A percentile compares a stretch with the other conserved stretches of the same genome.
phyloP scores from a whole-genome alignment of 2,888 invertebrate species.

The Loripinus fragilis region DNA sequence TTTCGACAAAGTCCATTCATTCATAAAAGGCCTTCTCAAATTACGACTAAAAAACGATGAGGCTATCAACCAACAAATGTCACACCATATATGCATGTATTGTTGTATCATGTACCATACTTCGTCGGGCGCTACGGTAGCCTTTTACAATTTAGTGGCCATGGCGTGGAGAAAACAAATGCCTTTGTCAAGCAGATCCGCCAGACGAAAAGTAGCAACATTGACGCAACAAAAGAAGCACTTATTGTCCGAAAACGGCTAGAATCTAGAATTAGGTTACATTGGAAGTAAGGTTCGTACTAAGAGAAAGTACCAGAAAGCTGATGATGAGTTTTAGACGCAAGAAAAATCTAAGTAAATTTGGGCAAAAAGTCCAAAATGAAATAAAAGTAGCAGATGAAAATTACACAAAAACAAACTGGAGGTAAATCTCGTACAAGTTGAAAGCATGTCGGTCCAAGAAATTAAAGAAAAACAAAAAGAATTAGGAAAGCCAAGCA shows the following conservation, averaged over 20 bases:
- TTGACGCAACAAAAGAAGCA: conserved; percentile 18
- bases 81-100: conserved; percentile 13
- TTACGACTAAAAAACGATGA: conserved; percentile 9
- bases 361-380: background rate
- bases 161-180: conserved; percentile 33
- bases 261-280: conserved; percentile 9
- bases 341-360: background rate
- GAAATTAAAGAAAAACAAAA: background rate
- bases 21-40: conserved; percentile 1
- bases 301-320: conserved; percentile 24
- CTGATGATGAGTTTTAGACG: background rate
- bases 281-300: background rate
- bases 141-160: conserved; percentile 17
- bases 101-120: conserved; percentile 18
- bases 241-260: background rate
- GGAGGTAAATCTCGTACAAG: background rate
- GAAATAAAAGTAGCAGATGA: background rate
- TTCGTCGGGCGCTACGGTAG: conserved; percentile 7
- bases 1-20: background rate
- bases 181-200: conserved; percentile 23
- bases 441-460: background rate
- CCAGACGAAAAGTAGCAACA: conserved; percentile 12
- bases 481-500: background rate
- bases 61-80: conserved; percentile 26
- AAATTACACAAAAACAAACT: background rate